These are phyloP conservation scores for Hozukius guyotensis DNA, from an alignment of 2,797 vertebrate species.

Conservation along the genomic window DNA sequence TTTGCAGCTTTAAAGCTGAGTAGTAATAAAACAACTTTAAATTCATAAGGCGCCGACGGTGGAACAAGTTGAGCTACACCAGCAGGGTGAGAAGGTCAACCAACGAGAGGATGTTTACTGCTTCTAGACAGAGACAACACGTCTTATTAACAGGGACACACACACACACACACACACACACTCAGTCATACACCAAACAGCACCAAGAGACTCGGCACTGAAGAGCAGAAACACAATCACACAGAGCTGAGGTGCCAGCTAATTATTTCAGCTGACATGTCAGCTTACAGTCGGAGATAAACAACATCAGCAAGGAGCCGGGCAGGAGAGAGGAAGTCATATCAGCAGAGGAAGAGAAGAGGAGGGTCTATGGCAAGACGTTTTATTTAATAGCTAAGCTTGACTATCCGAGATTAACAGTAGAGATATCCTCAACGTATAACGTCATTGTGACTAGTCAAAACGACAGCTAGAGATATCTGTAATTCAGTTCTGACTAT, in stretches of 20 bases:
- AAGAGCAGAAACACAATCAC: not conserved
- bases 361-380: no score
- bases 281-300: not conserved
- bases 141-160: not conserved
- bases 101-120: not conserved
- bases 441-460: no score
- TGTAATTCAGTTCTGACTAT: no score
- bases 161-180: not conserved
- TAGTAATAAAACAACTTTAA: not conserved
- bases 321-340: not conserved
- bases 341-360: not conserved
- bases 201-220: not conserved
- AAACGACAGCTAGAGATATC: no score
- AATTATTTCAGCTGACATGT: constrained; percentile 14
- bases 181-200: not conserved
- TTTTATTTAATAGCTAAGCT: no score
- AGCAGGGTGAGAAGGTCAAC: not conserved
- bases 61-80: not conserved
- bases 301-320: not conserved
- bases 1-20: not conserved
- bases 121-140: not conserved
- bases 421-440: no score
- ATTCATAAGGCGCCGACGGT: not conserved
- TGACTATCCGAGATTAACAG: no score
- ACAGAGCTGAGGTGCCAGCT: not conserved